A percentile compares a stretch with the other conserved stretches of the same genome.
phyloP scores from a whole-genome alignment of 2,888 invertebrate species.

The Pollenia angustigena region DNA sequence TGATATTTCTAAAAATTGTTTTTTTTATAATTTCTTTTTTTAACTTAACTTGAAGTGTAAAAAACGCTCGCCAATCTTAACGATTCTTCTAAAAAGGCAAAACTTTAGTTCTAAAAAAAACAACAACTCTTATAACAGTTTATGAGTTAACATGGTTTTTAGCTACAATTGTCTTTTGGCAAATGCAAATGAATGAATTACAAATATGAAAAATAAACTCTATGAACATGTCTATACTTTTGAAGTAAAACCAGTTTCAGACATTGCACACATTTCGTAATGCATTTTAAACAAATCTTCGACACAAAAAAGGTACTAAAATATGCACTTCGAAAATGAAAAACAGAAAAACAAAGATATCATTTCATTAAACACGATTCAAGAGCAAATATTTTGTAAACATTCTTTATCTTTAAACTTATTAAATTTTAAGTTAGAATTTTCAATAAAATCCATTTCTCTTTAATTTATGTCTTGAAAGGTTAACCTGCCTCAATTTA shows the following conservation, averaged over 20 bases:
- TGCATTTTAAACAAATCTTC: constrained; percentile 55
- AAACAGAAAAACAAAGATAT: not conserved
- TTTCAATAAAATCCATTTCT: not conserved
- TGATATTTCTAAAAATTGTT: not conserved
- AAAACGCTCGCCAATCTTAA: not conserved
- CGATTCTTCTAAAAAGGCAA: not conserved
- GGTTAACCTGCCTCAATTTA: too few relatives aligned
- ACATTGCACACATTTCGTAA: constrained; percentile 43
- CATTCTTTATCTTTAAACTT: not conserved
- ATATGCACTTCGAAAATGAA: constrained; percentile 29
- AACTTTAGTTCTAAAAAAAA: not conserved
- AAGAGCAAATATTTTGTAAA: not conserved
- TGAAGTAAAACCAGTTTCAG: constrained; percentile 65
- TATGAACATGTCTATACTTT: constrained; percentile 45
- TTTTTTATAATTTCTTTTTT: not conserved
- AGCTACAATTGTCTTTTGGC: constrained; percentile 41
- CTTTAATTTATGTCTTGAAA: too few relatives aligned
- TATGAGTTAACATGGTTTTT: constrained; percentile 49
- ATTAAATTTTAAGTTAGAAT: not conserved
- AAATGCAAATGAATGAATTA: constrained; percentile 69
- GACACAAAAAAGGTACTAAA: constrained; percentile 22
- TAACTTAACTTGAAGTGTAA: not conserved
- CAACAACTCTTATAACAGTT: not conserved
- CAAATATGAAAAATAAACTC: constrained; percentile 43
- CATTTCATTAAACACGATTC: not conserved